Conservation (phyloP, 2,888 invertebrate species). For the Metalampra italica region DNA sequence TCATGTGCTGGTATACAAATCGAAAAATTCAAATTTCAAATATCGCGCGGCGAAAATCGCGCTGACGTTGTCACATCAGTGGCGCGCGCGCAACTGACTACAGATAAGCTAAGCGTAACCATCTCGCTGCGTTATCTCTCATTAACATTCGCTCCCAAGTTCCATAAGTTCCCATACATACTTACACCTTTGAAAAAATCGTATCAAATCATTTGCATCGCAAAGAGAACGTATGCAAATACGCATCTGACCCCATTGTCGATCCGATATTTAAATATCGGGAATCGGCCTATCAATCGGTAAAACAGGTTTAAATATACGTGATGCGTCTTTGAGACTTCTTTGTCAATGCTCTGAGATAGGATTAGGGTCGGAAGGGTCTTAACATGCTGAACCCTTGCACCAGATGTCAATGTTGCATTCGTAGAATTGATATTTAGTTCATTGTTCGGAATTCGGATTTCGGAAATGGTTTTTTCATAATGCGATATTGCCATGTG, state of each 20-base stretch:
- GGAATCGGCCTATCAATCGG: conserved; percentile 65
- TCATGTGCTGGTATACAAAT: neutral
- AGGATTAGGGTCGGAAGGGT: conserved; percentile 64
- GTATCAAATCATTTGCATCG: conserved; percentile 63
- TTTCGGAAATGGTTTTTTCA: conserved; percentile 68
- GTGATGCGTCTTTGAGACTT: conserved; percentile 50
- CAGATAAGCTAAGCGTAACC: conserved; percentile 63
- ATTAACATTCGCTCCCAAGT: conserved; percentile 65
- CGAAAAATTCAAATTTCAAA: conserved; percentile 1
- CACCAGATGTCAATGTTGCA: conserved; percentile 66
- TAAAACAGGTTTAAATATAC: conserved; percentile 72
- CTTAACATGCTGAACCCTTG: conserved; percentile 30
- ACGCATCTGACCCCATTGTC: conserved; percentile 55
- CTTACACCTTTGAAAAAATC: conserved; percentile 47
- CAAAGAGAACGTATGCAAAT: conserved; percentile 74
- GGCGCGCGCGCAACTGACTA: conserved; percentile 71
- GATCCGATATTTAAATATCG: conserved; percentile 59
- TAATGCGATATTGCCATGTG: conserved; percentile 37
- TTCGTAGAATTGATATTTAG: conserved; percentile 54
- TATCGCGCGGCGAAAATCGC: conserved; percentile 5
- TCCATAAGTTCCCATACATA: conserved; percentile 55
- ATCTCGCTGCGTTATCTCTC: conserved; percentile 59
- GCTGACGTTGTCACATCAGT: conserved; percentile 57
- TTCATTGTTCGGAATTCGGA: conserved; percentile 43
- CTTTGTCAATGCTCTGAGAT: conserved; percentile 28